phyloP scores from a whole-genome alignment of 2,113 vertebrate genomes.

The Sinocyclocheilus anshuiensis region DNA sequence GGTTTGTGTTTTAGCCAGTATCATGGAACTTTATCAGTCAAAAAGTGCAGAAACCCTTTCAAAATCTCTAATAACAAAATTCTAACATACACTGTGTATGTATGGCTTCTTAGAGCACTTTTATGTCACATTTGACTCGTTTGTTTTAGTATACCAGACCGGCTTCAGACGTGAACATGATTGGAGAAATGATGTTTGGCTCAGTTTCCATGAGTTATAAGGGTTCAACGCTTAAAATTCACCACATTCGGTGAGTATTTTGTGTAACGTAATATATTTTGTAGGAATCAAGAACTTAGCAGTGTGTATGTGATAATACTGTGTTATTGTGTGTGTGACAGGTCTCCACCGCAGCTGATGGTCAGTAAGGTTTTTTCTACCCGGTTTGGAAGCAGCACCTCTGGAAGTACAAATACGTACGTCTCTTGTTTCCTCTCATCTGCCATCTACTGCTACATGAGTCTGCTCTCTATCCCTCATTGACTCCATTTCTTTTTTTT shows the following conservation, averaged over 20 bases:
- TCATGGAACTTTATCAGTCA: not conserved
- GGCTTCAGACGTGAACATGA: conserved; percentile 87
- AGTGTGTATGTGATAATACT: not conserved
- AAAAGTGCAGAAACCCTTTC: not conserved
- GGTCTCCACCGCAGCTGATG: conserved; percentile 88
- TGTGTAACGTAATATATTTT: not conserved
- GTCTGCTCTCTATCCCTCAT: not conserved
- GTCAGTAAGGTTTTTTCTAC: conserved; percentile 90
- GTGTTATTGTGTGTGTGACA: conserved; percentile 62
- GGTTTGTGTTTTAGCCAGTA: conserved; percentile 17
- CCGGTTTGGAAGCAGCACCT: conserved; percentile 80
- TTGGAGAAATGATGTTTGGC: conserved; percentile 89
- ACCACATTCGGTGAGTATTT: conserved; percentile 82
- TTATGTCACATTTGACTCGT: too few species aligned
- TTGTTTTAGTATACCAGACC: conserved; percentile 79
- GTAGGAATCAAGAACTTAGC: not conserved
- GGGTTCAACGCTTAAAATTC: conserved; percentile 86
- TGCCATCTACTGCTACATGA: not conserved
- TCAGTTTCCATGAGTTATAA: conserved; percentile 87
- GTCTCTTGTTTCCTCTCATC: conserved; percentile 37
- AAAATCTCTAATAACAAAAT: too few species aligned
- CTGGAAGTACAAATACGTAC: conserved; percentile 85
- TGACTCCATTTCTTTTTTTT: not conserved
- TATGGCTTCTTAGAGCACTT: too few species aligned
- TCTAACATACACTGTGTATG: too few species aligned